Evolutionary conservation across 2,888 invertebrate species (phyloP).

Genomic region (Acholoe squamosa): DNA sequence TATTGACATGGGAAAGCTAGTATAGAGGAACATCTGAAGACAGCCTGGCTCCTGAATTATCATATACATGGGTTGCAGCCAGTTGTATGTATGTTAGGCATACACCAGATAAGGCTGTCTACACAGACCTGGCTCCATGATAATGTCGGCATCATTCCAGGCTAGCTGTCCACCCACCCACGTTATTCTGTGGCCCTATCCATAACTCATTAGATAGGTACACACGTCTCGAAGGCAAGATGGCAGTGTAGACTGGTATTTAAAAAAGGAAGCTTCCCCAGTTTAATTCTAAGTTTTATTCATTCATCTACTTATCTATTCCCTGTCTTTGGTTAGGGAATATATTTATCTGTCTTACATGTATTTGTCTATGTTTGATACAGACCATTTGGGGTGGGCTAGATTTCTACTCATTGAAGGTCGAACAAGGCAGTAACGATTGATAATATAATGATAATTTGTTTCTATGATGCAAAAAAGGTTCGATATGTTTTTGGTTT

Average conservation of each 20-base stretch:
- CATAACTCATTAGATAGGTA: slow-evolving; percentile 15
- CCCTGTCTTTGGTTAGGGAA: too few relatives aligned
- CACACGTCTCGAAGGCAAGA: background rate
- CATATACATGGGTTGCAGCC: slow-evolving; percentile 42
- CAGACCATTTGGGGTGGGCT: too few relatives aligned
- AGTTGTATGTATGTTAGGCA: slow-evolving; percentile 5
- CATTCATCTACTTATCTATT: too few relatives aligned
- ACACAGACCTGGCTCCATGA: background rate
- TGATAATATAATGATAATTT: too few relatives aligned
- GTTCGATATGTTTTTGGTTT: too few relatives aligned
- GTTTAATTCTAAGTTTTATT: background rate
- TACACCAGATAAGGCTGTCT: background rate
- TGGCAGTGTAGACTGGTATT: background rate
- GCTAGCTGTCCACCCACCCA: slow-evolving; percentile 8
- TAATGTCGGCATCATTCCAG: background rate
- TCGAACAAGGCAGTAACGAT: too few relatives aligned
- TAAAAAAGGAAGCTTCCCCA: too few relatives aligned
- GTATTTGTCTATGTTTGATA: too few relatives aligned
- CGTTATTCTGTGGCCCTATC: slow-evolving; percentile 2
- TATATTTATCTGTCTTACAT: too few relatives aligned
- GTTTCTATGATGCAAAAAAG: too few relatives aligned
- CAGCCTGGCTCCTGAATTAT: background rate
- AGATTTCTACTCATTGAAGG: too few relatives aligned
- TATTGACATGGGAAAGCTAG: background rate
- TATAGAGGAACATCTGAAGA: background rate